A percentile compares a stretch with the other conserved stretches of the same genome.
Conservation (phyloP, 2,113 vertebrate genomes). For the Geococcyx californianus region DNA sequence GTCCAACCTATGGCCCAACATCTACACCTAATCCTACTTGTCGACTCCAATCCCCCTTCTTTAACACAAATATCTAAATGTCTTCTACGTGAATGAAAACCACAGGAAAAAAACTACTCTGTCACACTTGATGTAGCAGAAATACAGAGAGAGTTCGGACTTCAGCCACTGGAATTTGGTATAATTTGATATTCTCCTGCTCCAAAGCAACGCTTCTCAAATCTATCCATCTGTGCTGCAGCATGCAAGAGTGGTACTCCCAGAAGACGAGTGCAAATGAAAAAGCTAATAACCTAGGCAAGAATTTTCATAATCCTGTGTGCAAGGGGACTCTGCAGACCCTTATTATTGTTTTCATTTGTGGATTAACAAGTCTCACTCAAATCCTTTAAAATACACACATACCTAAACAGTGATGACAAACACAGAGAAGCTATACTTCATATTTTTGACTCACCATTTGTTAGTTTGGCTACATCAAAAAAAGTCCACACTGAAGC, state of each 20-base stretch:
- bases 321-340: neutral
- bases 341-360: neutral
- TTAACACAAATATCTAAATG: neutral
- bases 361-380: neutral
- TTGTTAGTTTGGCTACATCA: neutral
- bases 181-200: constrained; percentile 26
- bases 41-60: neutral
- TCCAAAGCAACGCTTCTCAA: constrained; percentile 50
- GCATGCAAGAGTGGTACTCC: neutral
- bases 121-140: neutral
- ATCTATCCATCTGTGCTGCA: constrained; percentile 9
- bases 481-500: neutral
- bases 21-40: no score
- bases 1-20: no score
- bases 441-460: neutral
- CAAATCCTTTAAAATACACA: neutral
- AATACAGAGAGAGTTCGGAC: neutral
- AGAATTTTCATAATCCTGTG: neutral
- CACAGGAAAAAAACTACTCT: neutral
- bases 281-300: constrained; percentile 12
- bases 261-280: constrained; percentile 6
- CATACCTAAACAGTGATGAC: rapidly evolving
- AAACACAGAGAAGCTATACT: neutral
- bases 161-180: neutral
- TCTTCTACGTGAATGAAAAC: neutral